Evolutionary conservation across 2,888 invertebrate genomes (phyloP).

Genomic region (Trachelus stipa): DNA sequence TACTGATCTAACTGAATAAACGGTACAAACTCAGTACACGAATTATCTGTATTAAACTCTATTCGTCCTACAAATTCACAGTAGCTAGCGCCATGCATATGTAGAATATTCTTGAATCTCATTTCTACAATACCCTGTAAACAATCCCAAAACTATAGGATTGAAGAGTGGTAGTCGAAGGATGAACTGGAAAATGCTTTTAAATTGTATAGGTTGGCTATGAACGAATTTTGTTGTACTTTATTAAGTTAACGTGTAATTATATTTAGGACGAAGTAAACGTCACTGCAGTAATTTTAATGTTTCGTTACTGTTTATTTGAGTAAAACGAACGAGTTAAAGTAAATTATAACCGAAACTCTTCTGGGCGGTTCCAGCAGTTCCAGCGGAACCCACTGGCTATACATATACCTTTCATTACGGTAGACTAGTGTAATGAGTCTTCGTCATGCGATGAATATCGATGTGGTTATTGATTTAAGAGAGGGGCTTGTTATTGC

Average conservation of each 20-base stretch:
- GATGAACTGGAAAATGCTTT: too few relatives aligned
- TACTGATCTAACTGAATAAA: background rate
- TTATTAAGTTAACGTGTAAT: background rate
- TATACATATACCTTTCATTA: background rate
- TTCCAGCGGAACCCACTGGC: background rate
- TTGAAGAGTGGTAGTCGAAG: background rate
- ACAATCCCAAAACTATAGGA: background rate
- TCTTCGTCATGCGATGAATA: background rate
- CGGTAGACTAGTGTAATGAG: background rate
- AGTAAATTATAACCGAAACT: background rate
- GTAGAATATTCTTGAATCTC: background rate
- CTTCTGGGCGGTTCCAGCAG: background rate
- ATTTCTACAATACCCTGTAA: background rate
- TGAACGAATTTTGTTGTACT: background rate
- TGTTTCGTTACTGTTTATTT: background rate
- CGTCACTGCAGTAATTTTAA: background rate
- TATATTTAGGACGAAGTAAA: background rate
- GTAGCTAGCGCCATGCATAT: background rate
- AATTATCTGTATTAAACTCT: background rate
- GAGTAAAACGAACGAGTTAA: background rate
- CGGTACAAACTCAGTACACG: background rate
- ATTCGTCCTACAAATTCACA: background rate
- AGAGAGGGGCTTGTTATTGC: background rate
- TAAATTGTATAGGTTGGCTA: too few relatives aligned
- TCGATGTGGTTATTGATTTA: background rate